These are phyloP conservation scores for Sphaerodactylus townsendi DNA, from an alignment of 2,113 vertebrate species.

Conservation along the genomic window DNA sequence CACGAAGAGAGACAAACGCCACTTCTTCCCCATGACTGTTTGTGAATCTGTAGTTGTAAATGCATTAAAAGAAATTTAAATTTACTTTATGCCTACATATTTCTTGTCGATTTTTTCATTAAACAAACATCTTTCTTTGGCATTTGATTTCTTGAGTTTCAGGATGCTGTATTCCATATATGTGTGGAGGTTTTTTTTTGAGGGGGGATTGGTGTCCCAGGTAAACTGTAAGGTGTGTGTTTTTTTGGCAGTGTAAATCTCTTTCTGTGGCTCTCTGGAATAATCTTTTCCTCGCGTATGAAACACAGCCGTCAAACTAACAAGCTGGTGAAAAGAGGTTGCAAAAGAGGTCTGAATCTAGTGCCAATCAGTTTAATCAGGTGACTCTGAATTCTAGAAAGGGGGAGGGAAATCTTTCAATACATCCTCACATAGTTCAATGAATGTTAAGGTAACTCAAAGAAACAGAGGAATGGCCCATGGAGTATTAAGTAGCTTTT, in stretches of 20 bases:
- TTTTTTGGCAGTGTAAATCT: too few relatives aligned
- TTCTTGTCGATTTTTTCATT: constrained; percentile 17
- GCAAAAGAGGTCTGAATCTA: neutral
- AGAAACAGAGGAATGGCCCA: too few relatives aligned
- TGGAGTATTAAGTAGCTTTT: too few relatives aligned
- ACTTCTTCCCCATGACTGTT: constrained; percentile 23
- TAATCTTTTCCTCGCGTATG: neutral
- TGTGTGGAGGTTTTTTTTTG: too few relatives aligned
- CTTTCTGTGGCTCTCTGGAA: neutral
- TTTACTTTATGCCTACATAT: constrained; percentile 8
- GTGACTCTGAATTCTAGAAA: too few relatives aligned
- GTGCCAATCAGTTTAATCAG: too few relatives aligned
- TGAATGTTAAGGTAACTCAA: too few relatives aligned
- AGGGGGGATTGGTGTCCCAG: neutral
- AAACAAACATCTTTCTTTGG: neutral
- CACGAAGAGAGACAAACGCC: neutral
- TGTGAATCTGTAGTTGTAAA: constrained; percentile 42
- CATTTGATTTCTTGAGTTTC: neutral
- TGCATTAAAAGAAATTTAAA: constrained; percentile 19
- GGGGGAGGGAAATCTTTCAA: too few relatives aligned
- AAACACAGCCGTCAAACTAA: neutral
- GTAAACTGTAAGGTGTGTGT: neutral
- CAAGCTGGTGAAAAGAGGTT: too few relatives aligned
- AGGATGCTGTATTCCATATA: neutral
- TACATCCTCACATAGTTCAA: too few relatives aligned